phyloP scores from a whole-genome alignment of 1,140 invertebrate genomes.

The Leptinotarsa texana region DNA sequence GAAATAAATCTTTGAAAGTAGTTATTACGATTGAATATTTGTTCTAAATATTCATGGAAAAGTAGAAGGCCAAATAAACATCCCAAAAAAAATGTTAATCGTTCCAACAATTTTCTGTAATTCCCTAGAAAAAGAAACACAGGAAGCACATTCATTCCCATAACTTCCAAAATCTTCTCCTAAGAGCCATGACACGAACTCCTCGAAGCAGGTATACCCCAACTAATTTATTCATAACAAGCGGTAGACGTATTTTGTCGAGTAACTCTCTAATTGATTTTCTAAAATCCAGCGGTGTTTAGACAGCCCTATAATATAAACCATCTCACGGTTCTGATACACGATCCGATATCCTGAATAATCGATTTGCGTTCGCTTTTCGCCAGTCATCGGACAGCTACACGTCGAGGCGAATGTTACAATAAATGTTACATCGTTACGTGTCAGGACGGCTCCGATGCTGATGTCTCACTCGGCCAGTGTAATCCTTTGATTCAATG shows the following conservation, averaged over 20 bases:
- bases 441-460: background rate
- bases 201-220: background rate
- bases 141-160: background rate
- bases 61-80: too few relatives aligned
- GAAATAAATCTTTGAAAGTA: too few relatives aligned
- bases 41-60: too few relatives aligned
- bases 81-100: too few relatives aligned
- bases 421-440: conserved; percentile 4
- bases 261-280: conserved; percentile 6
- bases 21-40: too few relatives aligned
- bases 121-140: too few relatives aligned
- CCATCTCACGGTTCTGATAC: conserved; percentile 19
- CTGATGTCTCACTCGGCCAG: conserved; percentile 3
- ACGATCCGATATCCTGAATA: conserved; percentile 12
- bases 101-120: too few relatives aligned
- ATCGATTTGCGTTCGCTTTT: conserved; percentile 21
- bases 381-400: conserved; percentile 17
- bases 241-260: background rate
- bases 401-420: conserved; percentile 10
- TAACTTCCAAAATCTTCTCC: background rate
- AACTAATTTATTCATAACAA: conserved; percentile 7
- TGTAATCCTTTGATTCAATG: conserved; percentile 5
- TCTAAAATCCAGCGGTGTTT: conserved; percentile 8
- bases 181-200: background rate
- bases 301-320: conserved; percentile 11